Conservation (phyloP, 2,113 vertebrate species). For the Chaetorhynchus papuensis region DNA sequence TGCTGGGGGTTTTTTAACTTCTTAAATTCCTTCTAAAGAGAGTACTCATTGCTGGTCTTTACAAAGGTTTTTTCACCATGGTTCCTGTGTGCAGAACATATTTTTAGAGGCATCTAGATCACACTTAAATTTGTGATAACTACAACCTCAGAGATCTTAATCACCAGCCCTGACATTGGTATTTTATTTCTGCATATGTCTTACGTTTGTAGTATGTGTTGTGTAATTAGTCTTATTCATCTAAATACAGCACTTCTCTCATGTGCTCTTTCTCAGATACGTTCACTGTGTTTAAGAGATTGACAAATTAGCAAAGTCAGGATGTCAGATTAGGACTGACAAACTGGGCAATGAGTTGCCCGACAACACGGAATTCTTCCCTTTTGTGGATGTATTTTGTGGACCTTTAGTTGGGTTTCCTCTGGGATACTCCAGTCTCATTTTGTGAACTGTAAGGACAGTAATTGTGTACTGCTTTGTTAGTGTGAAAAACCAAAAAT, state of each 20-base stretch:
- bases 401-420: not conserved
- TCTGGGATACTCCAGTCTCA: not conserved
- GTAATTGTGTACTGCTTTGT: not conserved
- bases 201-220: not conserved
- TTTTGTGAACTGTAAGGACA: not conserved
- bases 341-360: not conserved
- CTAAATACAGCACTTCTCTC: not conserved
- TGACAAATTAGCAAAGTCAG: not conserved
- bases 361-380: not conserved
- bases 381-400: not conserved
- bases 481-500: not conserved
- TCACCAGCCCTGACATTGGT: not conserved
- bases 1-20: not conserved
- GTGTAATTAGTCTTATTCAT: not conserved
- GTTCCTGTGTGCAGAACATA: not conserved
- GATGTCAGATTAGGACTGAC: not conserved
- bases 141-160: not conserved
- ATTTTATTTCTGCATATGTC: not conserved
- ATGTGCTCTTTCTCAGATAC: not conserved
- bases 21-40: not conserved
- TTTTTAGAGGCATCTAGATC: not conserved
- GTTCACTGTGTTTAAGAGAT: not conserved
- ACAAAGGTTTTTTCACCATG: not conserved
- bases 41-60: not conserved
- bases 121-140: not conserved